These are phyloP conservation scores for Agriotes lineatus DNA, from an alignment of 2,888 invertebrate genomes.

Conservation along the genomic window DNA sequence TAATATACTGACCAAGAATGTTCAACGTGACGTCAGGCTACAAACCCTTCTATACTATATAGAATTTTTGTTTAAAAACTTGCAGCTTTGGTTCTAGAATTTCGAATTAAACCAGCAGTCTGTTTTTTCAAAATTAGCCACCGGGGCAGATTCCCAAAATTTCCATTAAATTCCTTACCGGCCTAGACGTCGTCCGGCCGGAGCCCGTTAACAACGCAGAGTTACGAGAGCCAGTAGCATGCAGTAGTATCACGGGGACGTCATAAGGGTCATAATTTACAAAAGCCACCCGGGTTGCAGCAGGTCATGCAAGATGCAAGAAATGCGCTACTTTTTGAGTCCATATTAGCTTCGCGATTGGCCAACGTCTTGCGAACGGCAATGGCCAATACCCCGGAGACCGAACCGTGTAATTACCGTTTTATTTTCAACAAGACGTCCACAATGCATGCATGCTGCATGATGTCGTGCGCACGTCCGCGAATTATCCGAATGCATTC, in stretches of 20 bases:
- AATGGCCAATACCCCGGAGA: slow-evolving; percentile 51
- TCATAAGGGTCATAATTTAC: slow-evolving; percentile 55
- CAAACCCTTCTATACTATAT: too few relatives aligned
- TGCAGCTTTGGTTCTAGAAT: too few relatives aligned
- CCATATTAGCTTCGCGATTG: slow-evolving; percentile 18
- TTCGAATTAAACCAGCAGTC: too few relatives aligned
- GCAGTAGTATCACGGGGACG: slow-evolving; percentile 43
- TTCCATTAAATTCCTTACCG: too few relatives aligned
- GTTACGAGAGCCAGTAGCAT: slow-evolving; percentile 38
- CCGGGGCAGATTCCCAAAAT: too few relatives aligned
- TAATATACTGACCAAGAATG: too few relatives aligned
- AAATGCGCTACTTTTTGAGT: slow-evolving; percentile 55
- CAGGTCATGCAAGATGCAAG: slow-evolving; percentile 53
- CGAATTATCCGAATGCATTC: slow-evolving; percentile 47
- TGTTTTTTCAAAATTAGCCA: too few relatives aligned
- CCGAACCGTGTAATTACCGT: slow-evolving; percentile 55
- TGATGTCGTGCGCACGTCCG: slow-evolving; percentile 53
- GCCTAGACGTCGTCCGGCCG: too few relatives aligned
- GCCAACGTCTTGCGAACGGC: slow-evolving; percentile 33
- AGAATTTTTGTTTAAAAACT: too few relatives aligned
- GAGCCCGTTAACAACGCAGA: slow-evolving; percentile 26
- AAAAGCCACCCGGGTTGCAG: slow-evolving; percentile 54
- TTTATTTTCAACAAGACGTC: slow-evolving; percentile 57
- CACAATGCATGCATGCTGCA: slow-evolving; percentile 51
- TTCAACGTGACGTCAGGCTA: too few relatives aligned